phyloP scores from a whole-genome alignment of 1,140 invertebrate genomes.

The Hylaeus anthracinus region DNA sequence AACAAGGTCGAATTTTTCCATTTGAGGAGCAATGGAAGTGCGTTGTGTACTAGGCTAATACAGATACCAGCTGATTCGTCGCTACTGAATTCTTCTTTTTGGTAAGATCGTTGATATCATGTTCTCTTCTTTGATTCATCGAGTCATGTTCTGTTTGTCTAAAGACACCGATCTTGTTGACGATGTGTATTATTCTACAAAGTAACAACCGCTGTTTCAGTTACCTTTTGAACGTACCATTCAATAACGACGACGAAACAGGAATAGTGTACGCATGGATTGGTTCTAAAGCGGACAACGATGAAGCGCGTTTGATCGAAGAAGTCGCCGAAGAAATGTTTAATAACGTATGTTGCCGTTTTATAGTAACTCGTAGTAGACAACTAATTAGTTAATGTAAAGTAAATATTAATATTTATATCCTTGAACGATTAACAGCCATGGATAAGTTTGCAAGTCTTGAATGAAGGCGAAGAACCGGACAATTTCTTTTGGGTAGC shows the following conservation, averaged over 20 bases:
- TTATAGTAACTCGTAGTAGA: neutral
- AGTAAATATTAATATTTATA: neutral
- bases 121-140: neutral
- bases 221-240: conserved; percentile 97
- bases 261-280: conserved; percentile 99
- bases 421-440: conserved; percentile 77
- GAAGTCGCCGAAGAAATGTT: conserved; percentile 97
- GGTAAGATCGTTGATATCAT: conserved; percentile 81
- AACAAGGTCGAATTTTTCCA: conserved; percentile 96
- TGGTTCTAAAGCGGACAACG: conserved; percentile 92
- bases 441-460: conserved; percentile 92
- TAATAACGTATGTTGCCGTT: conserved; percentile 83
- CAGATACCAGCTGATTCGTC: conserved; percentile 92
- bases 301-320: conserved; percentile 93
- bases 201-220: conserved; percentile 80
- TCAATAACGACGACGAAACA: conserved; percentile 93
- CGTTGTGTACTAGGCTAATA: conserved; percentile 95
- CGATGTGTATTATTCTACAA: conserved; percentile 64
- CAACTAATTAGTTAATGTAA: neutral
- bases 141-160: too few species aligned
- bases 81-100: conserved; percentile 91
- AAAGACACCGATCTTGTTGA: neutral
- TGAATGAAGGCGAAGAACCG: conserved; percentile 98
- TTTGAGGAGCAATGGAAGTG: conserved; percentile 96
- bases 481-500: conserved; percentile 99